phyloP scores from a whole-genome alignment of 2,888 invertebrate genomes.

The Lithosia quadra region DNA sequence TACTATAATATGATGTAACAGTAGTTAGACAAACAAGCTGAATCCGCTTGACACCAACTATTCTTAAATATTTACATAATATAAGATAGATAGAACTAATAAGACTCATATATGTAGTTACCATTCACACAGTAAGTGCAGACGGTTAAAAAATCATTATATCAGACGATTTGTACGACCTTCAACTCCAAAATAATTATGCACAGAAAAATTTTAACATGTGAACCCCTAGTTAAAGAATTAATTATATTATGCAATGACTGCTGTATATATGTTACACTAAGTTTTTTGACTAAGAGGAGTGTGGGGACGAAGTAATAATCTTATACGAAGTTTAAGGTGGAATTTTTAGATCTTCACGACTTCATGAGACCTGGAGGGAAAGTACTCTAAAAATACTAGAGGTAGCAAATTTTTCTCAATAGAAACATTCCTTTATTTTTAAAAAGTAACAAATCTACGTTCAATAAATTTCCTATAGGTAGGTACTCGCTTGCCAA shows the following conservation, averaged over 20 bases:
- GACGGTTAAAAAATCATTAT: not conserved
- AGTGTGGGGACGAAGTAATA: too few relatives aligned
- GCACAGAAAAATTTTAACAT: not conserved
- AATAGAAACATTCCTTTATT: too few relatives aligned
- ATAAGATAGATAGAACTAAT: slow-evolving; percentile 50
- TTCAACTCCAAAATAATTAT: slow-evolving; percentile 4
- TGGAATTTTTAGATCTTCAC: too few relatives aligned
- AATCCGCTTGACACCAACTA: slow-evolving; percentile 71
- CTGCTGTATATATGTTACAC: too few relatives aligned
- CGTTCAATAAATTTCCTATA: too few relatives aligned
- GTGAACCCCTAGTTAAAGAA: not conserved
- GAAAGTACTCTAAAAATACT: too few relatives aligned
- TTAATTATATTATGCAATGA: not conserved
- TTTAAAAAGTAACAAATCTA: too few relatives aligned
- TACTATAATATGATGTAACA: slow-evolving; percentile 68
- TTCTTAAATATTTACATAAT: slow-evolving; percentile 65
- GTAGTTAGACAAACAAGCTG: slow-evolving; percentile 59
- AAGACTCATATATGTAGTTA: slow-evolving; percentile 41
- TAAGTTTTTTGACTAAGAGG: too few relatives aligned
- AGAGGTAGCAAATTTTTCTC: too few relatives aligned
- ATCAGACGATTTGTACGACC: not conserved
- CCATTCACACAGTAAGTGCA: slow-evolving; percentile 28
- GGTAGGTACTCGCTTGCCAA: too few relatives aligned
- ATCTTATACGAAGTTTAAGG: too few relatives aligned
- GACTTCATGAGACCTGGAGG: too few relatives aligned